Percentiles rank a stretch among this genome's conserved stretches.
Evolutionary conservation across 2,797 vertebrate genomes (phyloP).

Genomic region (Australoheros facetus): DNA sequence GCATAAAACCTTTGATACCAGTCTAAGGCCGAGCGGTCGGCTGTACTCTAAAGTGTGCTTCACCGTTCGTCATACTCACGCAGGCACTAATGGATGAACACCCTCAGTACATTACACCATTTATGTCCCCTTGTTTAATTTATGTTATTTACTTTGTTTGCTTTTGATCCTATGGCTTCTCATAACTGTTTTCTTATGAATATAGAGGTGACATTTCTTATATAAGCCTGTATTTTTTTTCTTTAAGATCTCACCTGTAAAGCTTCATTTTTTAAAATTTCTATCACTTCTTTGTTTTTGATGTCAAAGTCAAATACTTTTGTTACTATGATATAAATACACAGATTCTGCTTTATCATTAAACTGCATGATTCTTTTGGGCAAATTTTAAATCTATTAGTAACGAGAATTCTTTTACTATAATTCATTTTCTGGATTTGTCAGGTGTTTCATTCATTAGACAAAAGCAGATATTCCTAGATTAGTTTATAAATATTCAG

Average conservation of each 20-base stretch:
- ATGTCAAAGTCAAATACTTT: not conserved
- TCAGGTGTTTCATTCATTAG: not conserved
- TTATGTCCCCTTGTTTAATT: not conserved
- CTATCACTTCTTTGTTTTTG: not conserved
- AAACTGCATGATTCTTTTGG: too few relatives aligned
- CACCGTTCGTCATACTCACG: not conserved
- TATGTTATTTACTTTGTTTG: constrained; percentile 2
- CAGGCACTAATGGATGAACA: not conserved
- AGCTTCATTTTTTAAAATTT: too few relatives aligned
- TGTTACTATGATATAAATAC: not conserved
- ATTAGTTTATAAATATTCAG: not conserved
- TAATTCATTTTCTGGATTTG: not conserved
- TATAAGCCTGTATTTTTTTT: not conserved
- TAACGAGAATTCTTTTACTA: not conserved
- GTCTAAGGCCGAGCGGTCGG: not conserved
- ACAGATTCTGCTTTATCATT: not conserved
- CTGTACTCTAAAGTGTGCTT: not conserved
- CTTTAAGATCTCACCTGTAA: not conserved
- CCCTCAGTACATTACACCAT: not conserved
- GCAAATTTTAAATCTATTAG: too few relatives aligned
- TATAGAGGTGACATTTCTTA: not conserved
- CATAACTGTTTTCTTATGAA: not conserved
- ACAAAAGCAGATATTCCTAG: not conserved
- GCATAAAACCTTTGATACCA: not conserved
- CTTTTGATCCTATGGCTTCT: not conserved